These are phyloP conservation scores for Sogatella furcifera DNA, from an alignment of 1,140 invertebrate genomes.

Conservation along the genomic window DNA sequence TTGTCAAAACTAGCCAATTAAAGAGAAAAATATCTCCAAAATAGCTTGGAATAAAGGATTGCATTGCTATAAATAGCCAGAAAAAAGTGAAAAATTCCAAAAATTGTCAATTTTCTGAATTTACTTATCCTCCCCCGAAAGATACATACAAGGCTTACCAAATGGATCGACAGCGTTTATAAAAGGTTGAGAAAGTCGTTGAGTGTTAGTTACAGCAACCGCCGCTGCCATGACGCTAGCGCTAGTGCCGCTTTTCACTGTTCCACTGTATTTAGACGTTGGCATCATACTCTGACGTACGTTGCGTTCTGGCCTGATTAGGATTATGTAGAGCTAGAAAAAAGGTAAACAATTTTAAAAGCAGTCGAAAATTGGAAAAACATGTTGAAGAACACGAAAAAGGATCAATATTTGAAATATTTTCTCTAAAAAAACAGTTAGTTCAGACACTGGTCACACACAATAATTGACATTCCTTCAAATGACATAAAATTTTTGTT, in stretches of 20 bases:
- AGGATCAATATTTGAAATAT: too few species aligned
- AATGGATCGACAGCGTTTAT: not conserved
- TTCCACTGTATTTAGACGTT: constrained; percentile 15
- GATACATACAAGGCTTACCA: constrained; percentile 2
- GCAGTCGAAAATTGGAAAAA: too few species aligned
- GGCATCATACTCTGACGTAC: constrained; percentile 86
- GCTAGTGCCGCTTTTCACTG: constrained; percentile 20
- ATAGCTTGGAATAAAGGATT: not conserved
- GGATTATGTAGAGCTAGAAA: constrained; percentile 79
- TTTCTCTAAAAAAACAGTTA: too few species aligned
- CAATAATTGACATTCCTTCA: too few species aligned
- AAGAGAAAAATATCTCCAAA: not conserved
- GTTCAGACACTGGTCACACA: too few species aligned
- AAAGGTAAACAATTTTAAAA: constrained; percentile 5
- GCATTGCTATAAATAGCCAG: not conserved
- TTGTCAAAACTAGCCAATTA: too few species aligned
- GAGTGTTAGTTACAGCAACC: constrained; percentile 13
- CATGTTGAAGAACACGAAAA: too few species aligned
- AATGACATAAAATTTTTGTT: too few species aligned
- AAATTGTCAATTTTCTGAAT: not conserved
- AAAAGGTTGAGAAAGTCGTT: constrained; percentile 6
- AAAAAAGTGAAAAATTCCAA: not conserved
- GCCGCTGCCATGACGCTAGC: constrained; percentile 20
- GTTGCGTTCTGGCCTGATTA: constrained; percentile 84
- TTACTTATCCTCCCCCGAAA: not conserved